Conservation (phyloP, 2,113 vertebrate genomes). For the Halichoeres trimaculatus region DNA sequence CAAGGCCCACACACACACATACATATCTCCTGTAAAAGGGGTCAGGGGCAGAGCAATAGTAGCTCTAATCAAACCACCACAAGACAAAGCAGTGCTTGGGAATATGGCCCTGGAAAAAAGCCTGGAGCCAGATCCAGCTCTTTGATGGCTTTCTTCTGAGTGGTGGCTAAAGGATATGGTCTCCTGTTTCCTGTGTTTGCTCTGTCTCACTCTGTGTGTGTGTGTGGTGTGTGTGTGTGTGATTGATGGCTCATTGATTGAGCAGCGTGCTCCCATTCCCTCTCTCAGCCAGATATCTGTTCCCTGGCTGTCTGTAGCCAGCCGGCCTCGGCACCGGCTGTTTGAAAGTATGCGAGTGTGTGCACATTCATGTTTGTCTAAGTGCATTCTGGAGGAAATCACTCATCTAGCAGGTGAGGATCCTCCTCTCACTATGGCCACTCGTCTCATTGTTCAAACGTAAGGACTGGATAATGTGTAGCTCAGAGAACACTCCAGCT, state of each 20-base stretch:
- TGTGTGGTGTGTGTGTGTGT: conserved; percentile 32
- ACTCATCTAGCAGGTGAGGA: conserved; percentile 63
- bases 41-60: conserved; percentile 55
- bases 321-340: conserved; percentile 41
- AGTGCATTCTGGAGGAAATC: conserved; percentile 62
- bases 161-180: conserved; percentile 74
- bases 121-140: conserved; percentile 60
- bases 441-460: conserved; percentile 27
- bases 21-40: conserved; percentile 43
- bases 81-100: conserved; percentile 55
- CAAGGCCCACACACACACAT: conserved; percentile 26
- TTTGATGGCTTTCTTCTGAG: conserved; percentile 76
- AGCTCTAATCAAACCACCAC: conserved; percentile 63
- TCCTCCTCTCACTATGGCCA: conserved; percentile 20
- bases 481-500: conserved; percentile 1
- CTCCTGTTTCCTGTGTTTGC: conserved; percentile 75
- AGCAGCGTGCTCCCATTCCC: conserved; percentile 63
- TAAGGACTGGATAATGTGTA: conserved; percentile 38
- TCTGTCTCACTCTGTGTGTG: conserved; percentile 54
- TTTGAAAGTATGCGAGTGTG: conserved; percentile 40
- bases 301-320: conserved; percentile 58
- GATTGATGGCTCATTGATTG: conserved; percentile 77
- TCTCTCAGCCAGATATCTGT: conserved; percentile 64
- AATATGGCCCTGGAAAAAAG: conserved; percentile 67
- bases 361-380: conserved; percentile 56